Conservation (phyloP, 2,888 invertebrate species). For the Eurytoma adleriae region DNA sequence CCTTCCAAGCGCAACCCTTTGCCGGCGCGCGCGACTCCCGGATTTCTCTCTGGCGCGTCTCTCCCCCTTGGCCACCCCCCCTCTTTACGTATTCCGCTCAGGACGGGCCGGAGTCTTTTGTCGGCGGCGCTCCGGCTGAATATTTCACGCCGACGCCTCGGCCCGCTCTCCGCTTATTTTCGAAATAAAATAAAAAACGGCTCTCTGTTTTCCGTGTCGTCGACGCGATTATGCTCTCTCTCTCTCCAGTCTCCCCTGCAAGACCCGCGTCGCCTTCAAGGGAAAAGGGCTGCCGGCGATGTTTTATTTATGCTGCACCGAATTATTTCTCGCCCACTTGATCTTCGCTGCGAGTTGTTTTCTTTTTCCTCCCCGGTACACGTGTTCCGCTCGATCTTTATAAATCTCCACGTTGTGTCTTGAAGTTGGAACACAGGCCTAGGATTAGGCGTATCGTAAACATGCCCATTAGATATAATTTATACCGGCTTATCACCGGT, state of each 20-base stretch:
- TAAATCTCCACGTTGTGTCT: too few species aligned
- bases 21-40: not conserved
- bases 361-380: too few species aligned
- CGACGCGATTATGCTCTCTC: not conserved
- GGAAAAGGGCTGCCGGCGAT: not conserved
- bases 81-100: conserved; percentile 34
- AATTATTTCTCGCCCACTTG: not conserved
- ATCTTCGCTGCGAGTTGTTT: not conserved
- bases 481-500: too few species aligned
- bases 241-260: not conserved
- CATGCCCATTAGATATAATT: too few species aligned
- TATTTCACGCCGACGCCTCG: conserved; percentile 24
- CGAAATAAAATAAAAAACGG: conserved; percentile 43
- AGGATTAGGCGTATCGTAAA: too few species aligned
- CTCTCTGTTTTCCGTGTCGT: conserved; percentile 6
- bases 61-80: not conserved
- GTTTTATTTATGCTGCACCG: not conserved
- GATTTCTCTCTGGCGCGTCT: not conserved
- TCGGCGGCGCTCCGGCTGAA: conserved; percentile 16
- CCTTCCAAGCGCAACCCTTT: conserved; percentile 62
- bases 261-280: not conserved
- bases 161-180: conserved; percentile 12
- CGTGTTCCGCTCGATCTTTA: too few species aligned
- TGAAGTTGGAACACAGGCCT: too few species aligned
- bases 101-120: not conserved